Evolutionary conservation across 2,888 invertebrate species (phyloP), one percentile per base, ranked within the genome.

Genomic region (Carpatolechia fugitivella): DNA sequence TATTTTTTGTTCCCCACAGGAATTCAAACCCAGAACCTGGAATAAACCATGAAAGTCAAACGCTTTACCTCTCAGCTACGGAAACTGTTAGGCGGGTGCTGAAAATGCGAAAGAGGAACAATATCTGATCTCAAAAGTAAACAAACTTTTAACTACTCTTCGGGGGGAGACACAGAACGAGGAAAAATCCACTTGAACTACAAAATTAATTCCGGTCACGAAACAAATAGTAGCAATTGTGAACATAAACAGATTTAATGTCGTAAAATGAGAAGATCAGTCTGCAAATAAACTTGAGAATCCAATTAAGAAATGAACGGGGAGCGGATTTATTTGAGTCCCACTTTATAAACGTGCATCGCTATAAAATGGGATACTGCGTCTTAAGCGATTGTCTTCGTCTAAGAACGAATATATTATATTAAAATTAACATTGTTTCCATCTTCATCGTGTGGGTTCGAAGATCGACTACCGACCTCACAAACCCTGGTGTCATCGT

Each of bases 261-360:
- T 80, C 81, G 80, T 85, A 79, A 85, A 84, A 75, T 68, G 71
- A 79, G 71, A 74, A 78, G 79, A 82, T 84, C 82, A 79, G 73
- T 81, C 76, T 79, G 80, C 83, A 84, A 85, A 84, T 85, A 80
- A 87, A 85, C 82, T 84, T 79, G 78, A 83, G 83, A 82, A 83
- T 82, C 80, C 85, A 87, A 88, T 88, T 85, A 86, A 85, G 83
- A 82, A 85, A 85, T 85, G 82, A 82, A 76, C 72, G 76, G 70
- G 71, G 75, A 76, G 75, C 70, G 80, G 83, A 83, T 85, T 86
- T 82, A 77, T 82, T 78, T 68, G 61, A 78, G 74, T 74, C 74
- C 74, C 75, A 75, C 72, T 85, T 83, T 82, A 82, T 78, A 75
- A 76, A 76, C 77, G 78, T 80, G 78, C 80, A 77, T 78, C 72